phyloP scores from a whole-genome alignment of 1,140 invertebrate genomes.

The Drosophila bocki region DNA sequence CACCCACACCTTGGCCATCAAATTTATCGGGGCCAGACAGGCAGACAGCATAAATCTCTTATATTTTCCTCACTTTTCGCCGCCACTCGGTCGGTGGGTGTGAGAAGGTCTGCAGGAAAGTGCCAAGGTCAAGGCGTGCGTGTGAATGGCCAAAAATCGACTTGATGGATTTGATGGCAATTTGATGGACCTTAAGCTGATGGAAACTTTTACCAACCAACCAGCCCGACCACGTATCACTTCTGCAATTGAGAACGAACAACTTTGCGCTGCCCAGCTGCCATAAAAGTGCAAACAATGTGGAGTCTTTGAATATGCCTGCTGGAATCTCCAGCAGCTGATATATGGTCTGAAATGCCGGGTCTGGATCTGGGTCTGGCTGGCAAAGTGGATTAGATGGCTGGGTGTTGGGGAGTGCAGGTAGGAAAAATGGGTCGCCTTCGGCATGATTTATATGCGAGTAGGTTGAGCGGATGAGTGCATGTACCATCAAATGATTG shows the following conservation, averaged over 20 bases:
- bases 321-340: conserved; percentile 30
- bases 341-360: conserved; percentile 37
- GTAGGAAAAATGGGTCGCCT: conserved; percentile 46
- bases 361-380: conserved; percentile 26
- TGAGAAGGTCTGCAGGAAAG: conserved; percentile 20
- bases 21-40: conserved; percentile 69
- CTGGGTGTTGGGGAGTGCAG: conserved; percentile 14
- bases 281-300: conserved; percentile 70
- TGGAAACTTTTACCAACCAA: conserved; percentile 64
- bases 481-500: background rate
- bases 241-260: conserved; percentile 12
- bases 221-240: conserved; percentile 22
- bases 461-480: conserved; percentile 8
- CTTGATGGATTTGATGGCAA: conserved; percentile 56
- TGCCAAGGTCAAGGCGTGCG: conserved; percentile 74
- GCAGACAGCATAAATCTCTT: conserved; percentile 75
- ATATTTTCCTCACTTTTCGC: conserved; percentile 31
- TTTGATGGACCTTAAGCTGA: conserved; percentile 37
- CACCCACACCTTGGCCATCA: conserved; percentile 57
- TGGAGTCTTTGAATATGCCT: conserved; percentile 57
- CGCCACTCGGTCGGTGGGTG: conserved; percentile 7
- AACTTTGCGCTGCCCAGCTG: conserved; percentile 45
- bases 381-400: conserved; percentile 43
- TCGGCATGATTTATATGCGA: conserved; percentile 37
- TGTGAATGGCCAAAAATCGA: conserved; percentile 57